These are phyloP conservation scores for Cyprinodon diabolis DNA, from an alignment of 2,797 vertebrate genomes.

Conservation along the genomic window DNA sequence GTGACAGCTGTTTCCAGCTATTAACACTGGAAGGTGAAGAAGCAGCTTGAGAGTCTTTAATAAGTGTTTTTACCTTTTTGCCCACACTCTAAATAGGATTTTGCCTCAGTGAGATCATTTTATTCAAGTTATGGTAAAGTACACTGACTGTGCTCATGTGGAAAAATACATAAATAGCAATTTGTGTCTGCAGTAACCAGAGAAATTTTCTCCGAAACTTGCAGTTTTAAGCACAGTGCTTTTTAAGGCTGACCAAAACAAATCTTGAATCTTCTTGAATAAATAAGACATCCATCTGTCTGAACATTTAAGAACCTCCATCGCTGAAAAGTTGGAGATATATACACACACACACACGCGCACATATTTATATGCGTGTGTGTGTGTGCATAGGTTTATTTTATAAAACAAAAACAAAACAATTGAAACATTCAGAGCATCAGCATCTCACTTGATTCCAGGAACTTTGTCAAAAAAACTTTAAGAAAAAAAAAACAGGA, in stretches of 20 bases:
- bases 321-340: too few relatives aligned
- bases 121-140: slow-evolving; percentile 2
- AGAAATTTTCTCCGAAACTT: slow-evolving; percentile 13
- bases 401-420: slow-evolving; percentile 49
- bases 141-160: slow-evolving; percentile 15
- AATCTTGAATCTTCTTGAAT: slow-evolving; percentile 30
- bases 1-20: slow-evolving; percentile 9
- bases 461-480: slow-evolving; percentile 24
- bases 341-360: too few relatives aligned
- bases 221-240: slow-evolving; percentile 8
- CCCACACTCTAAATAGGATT: background rate
- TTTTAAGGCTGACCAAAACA: slow-evolving; percentile 21
- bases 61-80: background rate
- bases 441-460: slow-evolving; percentile 43
- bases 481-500: background rate
- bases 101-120: background rate
- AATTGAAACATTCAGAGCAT: slow-evolving; percentile 25
- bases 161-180: slow-evolving; percentile 26
- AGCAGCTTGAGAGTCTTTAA: slow-evolving; percentile 3
- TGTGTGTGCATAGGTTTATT: too few relatives aligned
- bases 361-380: too few relatives aligned
- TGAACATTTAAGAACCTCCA: slow-evolving; percentile 32
- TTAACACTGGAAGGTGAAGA: background rate
- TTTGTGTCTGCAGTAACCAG: slow-evolving; percentile 1
- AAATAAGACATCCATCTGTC: slow-evolving; percentile 24